These are phyloP conservation scores for Masnerella sp. DNA, from an alignment of 2,888 invertebrate genomes.

Conservation along the genomic window DNA sequence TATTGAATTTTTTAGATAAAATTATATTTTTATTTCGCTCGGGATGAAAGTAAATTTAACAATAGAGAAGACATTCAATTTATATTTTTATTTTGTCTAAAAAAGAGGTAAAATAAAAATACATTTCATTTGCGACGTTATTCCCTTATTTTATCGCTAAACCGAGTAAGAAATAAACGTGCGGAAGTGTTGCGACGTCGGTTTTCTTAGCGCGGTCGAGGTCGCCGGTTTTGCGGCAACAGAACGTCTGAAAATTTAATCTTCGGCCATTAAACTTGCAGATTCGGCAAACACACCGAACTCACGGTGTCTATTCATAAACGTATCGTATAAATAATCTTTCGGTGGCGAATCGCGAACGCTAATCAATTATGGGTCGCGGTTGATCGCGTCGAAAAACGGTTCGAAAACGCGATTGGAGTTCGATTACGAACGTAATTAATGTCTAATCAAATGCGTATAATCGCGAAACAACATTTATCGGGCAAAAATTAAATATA, in stretches of 20 bases:
- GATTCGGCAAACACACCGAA: slow-evolving; percentile 12
- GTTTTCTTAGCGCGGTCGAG: slow-evolving; percentile 24
- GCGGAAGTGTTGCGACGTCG: slow-evolving; percentile 12
- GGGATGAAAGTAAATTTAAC: no score
- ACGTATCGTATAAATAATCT: not conserved
- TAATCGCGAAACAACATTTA: no score
- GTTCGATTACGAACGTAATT: no score
- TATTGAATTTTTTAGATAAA: no score
- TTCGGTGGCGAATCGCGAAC: not conserved
- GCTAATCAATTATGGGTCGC: no score
- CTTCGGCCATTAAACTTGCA: slow-evolving; percentile 32
- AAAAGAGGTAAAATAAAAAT: not conserved
- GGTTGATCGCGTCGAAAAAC: no score
- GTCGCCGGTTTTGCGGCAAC: slow-evolving; percentile 20
- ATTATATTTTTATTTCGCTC: no score
- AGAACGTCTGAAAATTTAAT: slow-evolving; percentile 36
- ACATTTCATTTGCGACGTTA: not conserved
- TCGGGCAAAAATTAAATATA: no score
- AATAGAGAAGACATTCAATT: not conserved
- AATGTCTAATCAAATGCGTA: no score
- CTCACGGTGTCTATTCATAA: not conserved
- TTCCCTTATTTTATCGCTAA: not conserved
- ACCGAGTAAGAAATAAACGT: slow-evolving; percentile 17
- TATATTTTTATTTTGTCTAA: not conserved
- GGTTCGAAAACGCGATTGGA: no score